Percentiles rank a stretch among this genome's conserved stretches.
These are phyloP conservation scores for Xiphorhynchus elegans DNA, from an alignment of 2,113 vertebrate genomes.

Conservation along the genomic window DNA sequence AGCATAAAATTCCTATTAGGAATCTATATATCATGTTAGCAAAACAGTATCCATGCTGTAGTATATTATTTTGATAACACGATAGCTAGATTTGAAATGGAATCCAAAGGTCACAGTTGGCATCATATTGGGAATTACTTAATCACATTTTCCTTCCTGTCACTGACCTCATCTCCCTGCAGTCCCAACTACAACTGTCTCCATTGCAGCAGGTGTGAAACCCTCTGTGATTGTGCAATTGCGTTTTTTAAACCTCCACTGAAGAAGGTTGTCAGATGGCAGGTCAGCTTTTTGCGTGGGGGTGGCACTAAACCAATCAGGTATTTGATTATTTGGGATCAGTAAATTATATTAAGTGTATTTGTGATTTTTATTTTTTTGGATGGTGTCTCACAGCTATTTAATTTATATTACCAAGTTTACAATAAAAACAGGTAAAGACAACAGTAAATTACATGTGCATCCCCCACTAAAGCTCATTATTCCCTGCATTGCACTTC, in stretches of 20 bases:
- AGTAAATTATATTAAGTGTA: neutral
- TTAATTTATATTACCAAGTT: neutral
- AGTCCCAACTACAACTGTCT: neutral
- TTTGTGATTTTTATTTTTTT: neutral
- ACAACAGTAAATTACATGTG: neutral
- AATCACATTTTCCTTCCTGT: conserved; percentile 42
- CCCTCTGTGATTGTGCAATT: neutral
- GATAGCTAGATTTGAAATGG: conserved; percentile 50
- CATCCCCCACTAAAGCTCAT: neutral
- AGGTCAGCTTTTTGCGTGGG: neutral
- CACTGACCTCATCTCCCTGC: conserved; percentile 32
- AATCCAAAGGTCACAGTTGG: conserved; percentile 58
- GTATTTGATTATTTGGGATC: neutral
- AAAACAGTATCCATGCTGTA: conserved; percentile 1
- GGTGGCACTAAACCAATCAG: neutral
- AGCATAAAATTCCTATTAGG: conserved; percentile 44
- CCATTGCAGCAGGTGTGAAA: neutral
- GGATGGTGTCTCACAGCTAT: neutral
- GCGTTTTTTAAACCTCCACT: neutral
- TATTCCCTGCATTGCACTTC: neutral
- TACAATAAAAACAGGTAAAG: neutral
- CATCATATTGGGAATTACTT: conserved; percentile 20
- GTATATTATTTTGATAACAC: conserved; percentile 49
- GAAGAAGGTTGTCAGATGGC: neutral
- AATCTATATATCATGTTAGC: conserved; percentile 48